Base-by-base conservation (phyloP, 2,113 vertebrate species). In the Microcebus lehilahytsara region DNA sequence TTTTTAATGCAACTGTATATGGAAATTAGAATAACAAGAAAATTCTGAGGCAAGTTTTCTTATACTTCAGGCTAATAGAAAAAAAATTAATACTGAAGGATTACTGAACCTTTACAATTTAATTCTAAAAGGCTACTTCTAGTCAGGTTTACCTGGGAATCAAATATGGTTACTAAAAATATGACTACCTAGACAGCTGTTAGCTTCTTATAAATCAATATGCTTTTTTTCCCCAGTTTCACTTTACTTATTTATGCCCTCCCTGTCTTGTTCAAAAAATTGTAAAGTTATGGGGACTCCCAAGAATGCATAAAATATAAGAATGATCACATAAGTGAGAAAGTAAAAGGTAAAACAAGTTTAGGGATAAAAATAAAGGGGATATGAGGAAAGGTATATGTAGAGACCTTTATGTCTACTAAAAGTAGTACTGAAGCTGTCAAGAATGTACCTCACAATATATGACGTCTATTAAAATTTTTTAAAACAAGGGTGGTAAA, bases 11-110 rank as follows among this genome's bases (percentile, higher is more conserved):
- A 96, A 19, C 20, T 17, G 6, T 30, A 9, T n/a, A 9, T 87
- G 37, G 30, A 92, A 91, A 92, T 84, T 64, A 51, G 40, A 94
- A 85, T n/a, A 94, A 88, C 37, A 75, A 75, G 34, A 58, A 79
- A 62, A 84, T 64, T 66, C 22, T 20, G 4, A 91, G 37, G 4
- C 9, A 53, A 37, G 13, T 64, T 58, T 83, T 85, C 77, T 89
- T 22, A 34, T 40, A 34, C 11, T 37, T 64, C 19, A 13, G n/a
- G 4, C 34, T 80, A 79, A 66, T 7, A 37, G 42, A 14, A 83
- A 12, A 34, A 51, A 62, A 67, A 60, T 74, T 2, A 78, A 60
- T 37, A 62, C 42, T 9, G 51, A 42, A 9, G 53, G 67, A 71
- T 80, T 69, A 46, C 22, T 66, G 37, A 92, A 53, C 20, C 4